Evolutionary conservation across 2,113 vertebrate genomes (phyloP).

Genomic region (Hyaena hyaena): DNA sequence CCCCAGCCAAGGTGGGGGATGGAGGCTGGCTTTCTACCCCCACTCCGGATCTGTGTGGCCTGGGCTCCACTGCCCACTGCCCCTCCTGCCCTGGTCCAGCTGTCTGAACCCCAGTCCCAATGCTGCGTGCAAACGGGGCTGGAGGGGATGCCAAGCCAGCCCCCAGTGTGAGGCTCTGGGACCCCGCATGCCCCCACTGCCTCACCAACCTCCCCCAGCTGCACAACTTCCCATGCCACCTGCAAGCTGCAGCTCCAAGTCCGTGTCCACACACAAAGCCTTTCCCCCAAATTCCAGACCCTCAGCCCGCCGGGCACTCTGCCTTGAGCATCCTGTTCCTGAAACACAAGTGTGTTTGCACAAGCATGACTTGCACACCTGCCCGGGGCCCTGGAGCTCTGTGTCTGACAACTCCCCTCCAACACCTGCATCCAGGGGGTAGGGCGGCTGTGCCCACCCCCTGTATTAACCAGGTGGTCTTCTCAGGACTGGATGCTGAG

Average conservation of each 20-base stretch:
- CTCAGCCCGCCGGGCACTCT: neutral
- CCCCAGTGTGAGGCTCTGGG: neutral
- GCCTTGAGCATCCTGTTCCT: neutral
- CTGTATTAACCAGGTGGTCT: neutral
- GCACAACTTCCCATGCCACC: neutral
- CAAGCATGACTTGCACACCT: neutral
- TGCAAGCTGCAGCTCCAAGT: neutral
- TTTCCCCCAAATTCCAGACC: neutral
- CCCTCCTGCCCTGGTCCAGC: neutral
- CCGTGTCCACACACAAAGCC: neutral
- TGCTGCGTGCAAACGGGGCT: fast-evolving
- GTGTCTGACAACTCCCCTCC: neutral
- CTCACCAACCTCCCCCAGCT: neutral
- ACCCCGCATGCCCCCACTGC: neutral
- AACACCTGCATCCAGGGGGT: neutral
- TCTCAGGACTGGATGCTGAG: neutral
- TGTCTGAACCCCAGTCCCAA: neutral
- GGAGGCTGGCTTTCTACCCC: neutral
- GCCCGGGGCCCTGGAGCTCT: neutral
- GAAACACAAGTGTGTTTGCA: neutral
- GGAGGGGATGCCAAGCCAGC: neutral
- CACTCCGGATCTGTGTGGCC: neutral
- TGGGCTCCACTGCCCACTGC: neutral
- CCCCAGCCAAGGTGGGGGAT: neutral
- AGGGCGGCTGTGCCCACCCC: neutral